Evolutionary conservation across 2,797 vertebrate species (phyloP).

Genomic region (Tiaroga cobitis): DNA sequence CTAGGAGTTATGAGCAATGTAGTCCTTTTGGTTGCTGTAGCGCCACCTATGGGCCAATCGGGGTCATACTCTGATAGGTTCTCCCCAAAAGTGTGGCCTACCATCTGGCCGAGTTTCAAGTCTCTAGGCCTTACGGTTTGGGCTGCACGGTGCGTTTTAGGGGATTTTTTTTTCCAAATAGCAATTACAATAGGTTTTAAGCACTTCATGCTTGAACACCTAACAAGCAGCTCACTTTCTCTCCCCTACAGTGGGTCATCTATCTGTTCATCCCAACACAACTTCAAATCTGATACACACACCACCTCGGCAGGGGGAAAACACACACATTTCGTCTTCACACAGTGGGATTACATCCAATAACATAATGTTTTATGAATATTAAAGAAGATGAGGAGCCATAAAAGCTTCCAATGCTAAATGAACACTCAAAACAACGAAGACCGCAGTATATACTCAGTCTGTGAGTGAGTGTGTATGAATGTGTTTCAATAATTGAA

Average conservation of each 20-base stretch:
- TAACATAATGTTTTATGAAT: background rate
- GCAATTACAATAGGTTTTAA: no score
- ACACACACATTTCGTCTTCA: background rate
- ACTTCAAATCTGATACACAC: constrained; percentile 6
- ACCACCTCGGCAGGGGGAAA: background rate
- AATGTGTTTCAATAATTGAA: constrained; percentile 79
- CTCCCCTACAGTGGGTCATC: constrained; percentile 34
- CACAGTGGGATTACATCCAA: background rate
- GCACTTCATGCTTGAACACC: no score
- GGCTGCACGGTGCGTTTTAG: no score
- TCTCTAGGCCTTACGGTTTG: no score
- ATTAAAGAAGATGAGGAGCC: background rate
- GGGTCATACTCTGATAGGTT: no score
- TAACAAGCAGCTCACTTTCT: constrained; percentile 38
- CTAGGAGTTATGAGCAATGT: no score
- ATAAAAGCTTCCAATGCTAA: background rate
- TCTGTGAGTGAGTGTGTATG: constrained; percentile 55
- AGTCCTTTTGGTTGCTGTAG: no score
- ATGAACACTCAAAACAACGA: background rate
- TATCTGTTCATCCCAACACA: constrained; percentile 8
- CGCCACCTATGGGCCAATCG: no score
- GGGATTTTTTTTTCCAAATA: no score
- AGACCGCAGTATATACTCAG: constrained; percentile 10
- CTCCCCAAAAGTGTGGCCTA: no score
- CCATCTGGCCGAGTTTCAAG: no score